phyloP scores from a whole-genome alignment of 2,888 invertebrate species.

The Heteropelma amictum region DNA sequence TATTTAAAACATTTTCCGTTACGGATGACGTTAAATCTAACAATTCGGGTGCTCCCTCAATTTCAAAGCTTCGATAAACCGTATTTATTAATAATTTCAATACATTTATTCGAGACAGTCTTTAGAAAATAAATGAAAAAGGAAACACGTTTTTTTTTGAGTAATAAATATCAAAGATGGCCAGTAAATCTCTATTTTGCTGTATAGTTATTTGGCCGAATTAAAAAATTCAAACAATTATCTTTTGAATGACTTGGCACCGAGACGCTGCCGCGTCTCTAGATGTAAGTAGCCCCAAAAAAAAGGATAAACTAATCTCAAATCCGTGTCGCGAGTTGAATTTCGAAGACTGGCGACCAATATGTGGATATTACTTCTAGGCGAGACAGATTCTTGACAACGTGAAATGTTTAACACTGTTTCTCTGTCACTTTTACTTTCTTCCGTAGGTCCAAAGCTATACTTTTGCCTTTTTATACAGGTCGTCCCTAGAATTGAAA shows the following conservation, averaged over 20 bases:
- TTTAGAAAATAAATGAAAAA: background rate
- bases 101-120: background rate
- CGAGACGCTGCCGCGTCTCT: background rate
- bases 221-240: too few relatives aligned
- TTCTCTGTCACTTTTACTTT: background rate
- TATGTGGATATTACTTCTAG: slow-evolving; percentile 37
- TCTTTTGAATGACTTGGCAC: too few relatives aligned
- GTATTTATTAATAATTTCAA: background rate
- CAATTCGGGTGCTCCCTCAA: too few relatives aligned
- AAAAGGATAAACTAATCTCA: slow-evolving; percentile 1
- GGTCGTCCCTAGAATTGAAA: too few relatives aligned
- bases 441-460: slow-evolving; percentile 28
- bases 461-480: slow-evolving; percentile 7
- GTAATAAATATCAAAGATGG: background rate
- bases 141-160: background rate
- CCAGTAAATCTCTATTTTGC: too few relatives aligned
- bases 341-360: slow-evolving; percentile 10
- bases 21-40: too few relatives aligned
- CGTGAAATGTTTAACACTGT: slow-evolving; percentile 5
- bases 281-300: background rate
- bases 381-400: slow-evolving; percentile 43
- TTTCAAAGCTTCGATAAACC: background rate
- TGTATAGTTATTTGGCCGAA: too few relatives aligned
- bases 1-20: too few relatives aligned
- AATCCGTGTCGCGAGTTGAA: slow-evolving; percentile 12